Evolutionary conservation across 53 echinoderm and acorn worm genomes (phyloP).

Genomic region (Temnopleurus reevesii): DNA sequence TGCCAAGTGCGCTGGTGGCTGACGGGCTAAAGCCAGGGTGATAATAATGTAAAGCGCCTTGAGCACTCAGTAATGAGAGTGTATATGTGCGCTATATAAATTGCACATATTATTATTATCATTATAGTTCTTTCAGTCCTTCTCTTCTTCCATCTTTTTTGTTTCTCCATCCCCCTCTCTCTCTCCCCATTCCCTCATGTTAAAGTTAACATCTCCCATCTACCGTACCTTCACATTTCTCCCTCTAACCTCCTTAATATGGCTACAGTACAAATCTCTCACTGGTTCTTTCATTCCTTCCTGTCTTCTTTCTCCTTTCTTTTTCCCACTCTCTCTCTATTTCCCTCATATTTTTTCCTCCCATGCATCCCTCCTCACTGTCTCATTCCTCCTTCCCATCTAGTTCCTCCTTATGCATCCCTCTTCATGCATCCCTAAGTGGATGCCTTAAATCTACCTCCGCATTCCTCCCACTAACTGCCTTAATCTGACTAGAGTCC

Average conservation of each 20-base stretch:
- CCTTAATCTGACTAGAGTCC: background rate
- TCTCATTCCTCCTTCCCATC: background rate
- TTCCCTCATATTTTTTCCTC: background rate
- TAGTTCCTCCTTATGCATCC: background rate
- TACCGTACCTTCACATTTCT: too few relatives aligned
- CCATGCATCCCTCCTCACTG: background rate
- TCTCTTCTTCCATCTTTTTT: too few relatives aligned
- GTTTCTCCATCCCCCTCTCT: slow-evolving; percentile 14
- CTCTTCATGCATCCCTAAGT: background rate
- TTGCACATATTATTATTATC: too few relatives aligned
- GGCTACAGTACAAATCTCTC: too few relatives aligned
- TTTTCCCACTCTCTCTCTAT: background rate
- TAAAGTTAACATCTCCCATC: background rate
- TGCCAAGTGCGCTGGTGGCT: too few relatives aligned
- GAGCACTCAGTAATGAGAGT: too few relatives aligned
- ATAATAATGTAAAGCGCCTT: too few relatives aligned
- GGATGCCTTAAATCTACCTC: background rate
- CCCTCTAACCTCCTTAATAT: too few relatives aligned
- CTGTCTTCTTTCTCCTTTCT: too few relatives aligned
- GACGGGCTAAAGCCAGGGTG: too few relatives aligned
- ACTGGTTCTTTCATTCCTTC: background rate
- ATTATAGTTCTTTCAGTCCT: background rate
- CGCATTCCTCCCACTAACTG: background rate
- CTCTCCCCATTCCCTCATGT: background rate
- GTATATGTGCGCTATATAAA: too few relatives aligned